Percentiles rank a stretch among this genome's conserved stretches.
phyloP scores from a whole-genome alignment of 2,113 vertebrate species.

The Pterocles burchelli region DNA sequence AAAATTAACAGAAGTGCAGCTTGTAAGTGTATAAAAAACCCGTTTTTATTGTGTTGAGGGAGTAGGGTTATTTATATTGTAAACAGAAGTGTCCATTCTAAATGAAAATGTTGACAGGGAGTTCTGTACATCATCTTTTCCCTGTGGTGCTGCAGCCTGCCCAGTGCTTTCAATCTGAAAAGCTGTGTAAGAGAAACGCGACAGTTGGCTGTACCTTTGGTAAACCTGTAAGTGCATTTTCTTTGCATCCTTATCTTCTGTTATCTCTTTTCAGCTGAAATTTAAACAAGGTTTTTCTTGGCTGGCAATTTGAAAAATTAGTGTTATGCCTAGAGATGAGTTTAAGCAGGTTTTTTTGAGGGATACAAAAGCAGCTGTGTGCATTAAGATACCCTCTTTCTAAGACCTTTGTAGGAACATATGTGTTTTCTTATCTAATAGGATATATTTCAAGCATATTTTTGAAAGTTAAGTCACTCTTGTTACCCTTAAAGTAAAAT shows the following conservation, averaged over 20 bases:
- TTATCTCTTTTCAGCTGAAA: background rate
- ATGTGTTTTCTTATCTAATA: background rate
- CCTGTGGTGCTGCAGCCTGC: background rate
- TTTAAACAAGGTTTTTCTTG: background rate
- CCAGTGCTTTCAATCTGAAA: background rate
- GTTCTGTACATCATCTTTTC: background rate
- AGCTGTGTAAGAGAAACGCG: background rate
- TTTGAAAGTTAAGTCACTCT: background rate
- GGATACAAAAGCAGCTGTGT: background rate
- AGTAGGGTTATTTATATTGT: background rate
- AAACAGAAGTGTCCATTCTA: background rate
- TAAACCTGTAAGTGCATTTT: background rate
- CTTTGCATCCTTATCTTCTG: background rate
- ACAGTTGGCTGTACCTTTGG: background rate
- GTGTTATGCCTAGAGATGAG: background rate
- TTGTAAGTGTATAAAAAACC: background rate
- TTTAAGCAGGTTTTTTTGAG: background rate
- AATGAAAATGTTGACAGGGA: background rate
- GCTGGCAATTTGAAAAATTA: background rate
- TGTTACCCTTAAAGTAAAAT: background rate
- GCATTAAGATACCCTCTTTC: background rate
- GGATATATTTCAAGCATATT: background rate
- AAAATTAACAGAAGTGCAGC: background rate
- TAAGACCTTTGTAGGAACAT: background rate
- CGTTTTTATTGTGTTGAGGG: background rate